Percentiles rank a stretch among this genome's conserved stretches.
These are phyloP conservation scores for Penaeus chinensis DNA, from an alignment of 1,140 invertebrate species.

Conservation along the genomic window DNA sequence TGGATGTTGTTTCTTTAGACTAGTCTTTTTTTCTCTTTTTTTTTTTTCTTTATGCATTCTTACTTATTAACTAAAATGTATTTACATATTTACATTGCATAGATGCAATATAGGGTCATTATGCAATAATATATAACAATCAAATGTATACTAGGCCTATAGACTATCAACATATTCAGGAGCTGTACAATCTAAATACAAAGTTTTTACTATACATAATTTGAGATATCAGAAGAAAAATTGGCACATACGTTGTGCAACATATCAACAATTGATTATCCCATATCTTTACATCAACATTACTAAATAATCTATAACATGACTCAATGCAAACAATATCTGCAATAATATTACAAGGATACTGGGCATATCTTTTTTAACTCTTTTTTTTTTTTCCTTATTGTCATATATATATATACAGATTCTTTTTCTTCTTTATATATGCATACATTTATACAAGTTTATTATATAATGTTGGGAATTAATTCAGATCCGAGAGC, in stretches of 20 bases:
- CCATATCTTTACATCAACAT: no score
- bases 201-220: neutral
- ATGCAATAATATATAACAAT: slow-evolving; percentile 14
- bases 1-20: slow-evolving; percentile 10
- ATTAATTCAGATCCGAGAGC: slow-evolving; percentile 46
- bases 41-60: neutral
- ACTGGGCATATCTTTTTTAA: neutral
- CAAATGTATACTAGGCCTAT: slow-evolving; percentile 8
- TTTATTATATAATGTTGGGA: slow-evolving; percentile 36
- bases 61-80: neutral
- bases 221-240: neutral
- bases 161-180: slow-evolving; percentile 5
- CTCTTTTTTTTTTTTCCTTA: slow-evolving; percentile 2
- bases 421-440: slow-evolving; percentile 14
- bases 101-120: slow-evolving; percentile 1
- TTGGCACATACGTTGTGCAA: slow-evolving; percentile 6
- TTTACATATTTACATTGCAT: slow-evolving; percentile 33
- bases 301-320: no score
- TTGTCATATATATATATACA: neutral
- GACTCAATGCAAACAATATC: no score
- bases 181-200: slow-evolving; percentile 32
- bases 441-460: neutral
- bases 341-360: no score
- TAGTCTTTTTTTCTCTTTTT: neutral
- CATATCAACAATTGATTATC: neutral